Conservation (phyloP, 1,140 invertebrate species). For the Linepithema humile region DNA sequence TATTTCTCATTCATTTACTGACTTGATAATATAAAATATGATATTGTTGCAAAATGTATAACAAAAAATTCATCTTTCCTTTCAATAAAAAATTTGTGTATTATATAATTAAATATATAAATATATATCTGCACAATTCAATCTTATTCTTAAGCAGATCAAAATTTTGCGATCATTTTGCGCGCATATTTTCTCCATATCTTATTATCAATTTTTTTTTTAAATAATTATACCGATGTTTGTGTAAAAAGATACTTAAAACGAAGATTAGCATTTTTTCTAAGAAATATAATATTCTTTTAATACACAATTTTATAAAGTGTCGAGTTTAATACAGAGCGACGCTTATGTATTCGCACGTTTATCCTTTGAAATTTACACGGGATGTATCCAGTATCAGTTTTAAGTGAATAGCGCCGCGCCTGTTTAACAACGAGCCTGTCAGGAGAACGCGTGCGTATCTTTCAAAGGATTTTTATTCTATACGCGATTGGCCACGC, state of each 20-base stretch:
- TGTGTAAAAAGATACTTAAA: background rate
- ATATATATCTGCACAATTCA: no score
- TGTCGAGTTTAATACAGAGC: no score
- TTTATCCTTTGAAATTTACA: constrained; percentile 32
- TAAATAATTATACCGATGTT: background rate
- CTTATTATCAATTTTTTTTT: background rate
- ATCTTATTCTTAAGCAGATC: background rate
- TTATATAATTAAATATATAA: no score
- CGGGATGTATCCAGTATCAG: constrained; percentile 1
- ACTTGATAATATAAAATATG: no score
- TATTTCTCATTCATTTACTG: background rate
- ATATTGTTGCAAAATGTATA: no score
- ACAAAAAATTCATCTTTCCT: no score
- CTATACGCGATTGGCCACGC: constrained; percentile 47
- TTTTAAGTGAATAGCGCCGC: constrained; percentile 9
- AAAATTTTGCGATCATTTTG: no score
- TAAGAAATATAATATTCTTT: background rate
- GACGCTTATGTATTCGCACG: background rate
- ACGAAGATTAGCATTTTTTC: background rate
- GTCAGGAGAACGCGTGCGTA: background rate
- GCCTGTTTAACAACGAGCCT: background rate
- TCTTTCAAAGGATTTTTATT: constrained; percentile 49
- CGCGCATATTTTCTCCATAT: background rate
- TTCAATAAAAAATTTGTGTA: no score
- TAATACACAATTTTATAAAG: no score